Evolutionary conservation across 2,888 invertebrate genomes (phyloP).

Genomic region (Autographa gamma): DNA sequence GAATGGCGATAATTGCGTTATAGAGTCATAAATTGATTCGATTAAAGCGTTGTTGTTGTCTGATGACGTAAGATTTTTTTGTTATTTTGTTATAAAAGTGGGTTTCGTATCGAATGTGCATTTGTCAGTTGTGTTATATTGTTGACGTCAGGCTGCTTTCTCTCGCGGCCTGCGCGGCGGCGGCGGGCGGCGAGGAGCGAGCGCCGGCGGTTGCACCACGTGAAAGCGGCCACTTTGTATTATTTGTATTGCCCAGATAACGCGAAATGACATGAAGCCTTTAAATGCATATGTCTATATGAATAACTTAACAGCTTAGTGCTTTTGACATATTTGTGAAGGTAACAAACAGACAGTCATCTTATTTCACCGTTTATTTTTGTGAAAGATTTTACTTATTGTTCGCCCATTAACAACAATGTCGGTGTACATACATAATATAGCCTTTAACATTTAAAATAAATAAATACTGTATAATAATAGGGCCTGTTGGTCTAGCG

Average conservation of each 20-base stretch:
- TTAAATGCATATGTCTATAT: slow-evolving; percentile 15
- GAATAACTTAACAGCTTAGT: slow-evolving; percentile 8
- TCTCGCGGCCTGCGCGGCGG: slow-evolving; percentile 62
- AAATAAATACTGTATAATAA: background rate
- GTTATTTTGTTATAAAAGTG: slow-evolving; percentile 48
- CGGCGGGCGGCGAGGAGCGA: slow-evolving; percentile 30
- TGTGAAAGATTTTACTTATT: no score
- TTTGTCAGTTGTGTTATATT: slow-evolving; percentile 70
- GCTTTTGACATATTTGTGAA: background rate
- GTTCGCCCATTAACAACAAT: no score
- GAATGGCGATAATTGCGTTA: slow-evolving; percentile 23
- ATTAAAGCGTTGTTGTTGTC: slow-evolving; percentile 19
- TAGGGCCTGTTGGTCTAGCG: background rate
- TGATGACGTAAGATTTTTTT: slow-evolving; percentile 23
- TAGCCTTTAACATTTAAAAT: no score
- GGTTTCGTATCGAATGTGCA: slow-evolving; percentile 57
- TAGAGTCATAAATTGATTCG: slow-evolving; percentile 20
- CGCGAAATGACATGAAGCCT: slow-evolving; percentile 42
- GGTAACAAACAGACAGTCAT: background rate
- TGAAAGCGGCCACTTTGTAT: slow-evolving; percentile 76
- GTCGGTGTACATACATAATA: no score
- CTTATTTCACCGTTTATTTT: background rate
- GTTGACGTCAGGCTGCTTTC: slow-evolving; percentile 82
- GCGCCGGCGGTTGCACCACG: slow-evolving; percentile 70
- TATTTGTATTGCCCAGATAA: slow-evolving; percentile 63